Conservation (phyloP, 2,113 vertebrate genomes). For the Hippocampus zosterae region DNA sequence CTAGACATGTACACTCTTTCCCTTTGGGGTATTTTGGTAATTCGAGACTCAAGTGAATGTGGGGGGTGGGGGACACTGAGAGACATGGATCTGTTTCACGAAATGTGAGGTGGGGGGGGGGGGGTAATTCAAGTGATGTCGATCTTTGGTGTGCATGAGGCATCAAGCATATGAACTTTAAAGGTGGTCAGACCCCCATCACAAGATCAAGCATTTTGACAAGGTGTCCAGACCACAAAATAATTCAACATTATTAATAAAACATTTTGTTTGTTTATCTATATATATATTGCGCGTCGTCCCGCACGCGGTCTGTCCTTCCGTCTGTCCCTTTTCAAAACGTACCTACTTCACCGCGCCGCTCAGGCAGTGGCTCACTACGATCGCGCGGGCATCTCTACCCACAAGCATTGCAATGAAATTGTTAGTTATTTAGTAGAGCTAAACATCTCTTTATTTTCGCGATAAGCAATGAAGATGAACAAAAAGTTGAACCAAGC, state of each 20-base stretch:
- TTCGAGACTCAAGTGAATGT: slow-evolving; percentile 18
- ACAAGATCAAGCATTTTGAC: neutral
- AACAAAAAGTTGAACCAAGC: too few species aligned
- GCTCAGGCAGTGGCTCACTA: too few species aligned
- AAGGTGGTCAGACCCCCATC: neutral
- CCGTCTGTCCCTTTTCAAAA: too few species aligned
- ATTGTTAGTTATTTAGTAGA: too few species aligned
- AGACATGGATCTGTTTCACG: slow-evolving; percentile 4
- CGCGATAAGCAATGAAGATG: too few species aligned
- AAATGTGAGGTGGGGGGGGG: slow-evolving; percentile 4
- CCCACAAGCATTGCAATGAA: too few species aligned
- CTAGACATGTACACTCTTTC: slow-evolving; percentile 37
- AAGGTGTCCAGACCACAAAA: neutral
- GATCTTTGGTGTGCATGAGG: slow-evolving; percentile 21
- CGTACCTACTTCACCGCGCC: too few species aligned
- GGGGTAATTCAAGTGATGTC: slow-evolving; percentile 38
- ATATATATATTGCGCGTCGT: too few species aligned
- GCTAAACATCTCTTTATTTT: too few species aligned
- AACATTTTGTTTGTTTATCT: too few species aligned
- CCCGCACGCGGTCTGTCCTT: too few species aligned
- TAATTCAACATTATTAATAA: neutral
- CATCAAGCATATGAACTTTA: slow-evolving; percentile 2
- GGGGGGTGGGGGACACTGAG: neutral
- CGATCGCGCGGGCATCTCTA: too few species aligned
- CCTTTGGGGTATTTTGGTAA: slow-evolving; percentile 26